Evolutionary conservation across 2,113 vertebrate genomes (phyloP), one percentile per base, ranked within the genome.

Genomic region (Heterotilapia buettikoferi): DNA sequence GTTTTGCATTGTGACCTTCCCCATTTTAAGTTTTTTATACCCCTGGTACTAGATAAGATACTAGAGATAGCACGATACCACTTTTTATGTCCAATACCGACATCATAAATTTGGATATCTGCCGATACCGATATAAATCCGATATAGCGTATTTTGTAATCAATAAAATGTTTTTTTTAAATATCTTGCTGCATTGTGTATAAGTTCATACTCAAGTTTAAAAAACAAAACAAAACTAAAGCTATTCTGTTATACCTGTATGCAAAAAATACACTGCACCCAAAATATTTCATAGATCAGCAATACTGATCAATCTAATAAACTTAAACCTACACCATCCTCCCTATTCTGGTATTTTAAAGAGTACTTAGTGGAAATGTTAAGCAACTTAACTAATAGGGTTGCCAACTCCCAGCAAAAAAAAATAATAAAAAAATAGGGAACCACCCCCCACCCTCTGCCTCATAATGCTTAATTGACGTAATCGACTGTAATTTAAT

Each of bases 381-480:
- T 26, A 26, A 57, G 0, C 24, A 57, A 57, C 0, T 21, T 2
- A 57, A 0, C 24, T 26, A 57, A 57, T 57, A 26, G 4, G 7
- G 24, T 9, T 16, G 12, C 0, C 2, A 57, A 57, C 54, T 29
- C 24, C 1, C 4, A 57, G 7, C 12, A 57, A 26, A 0, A 54
- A 1, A 1, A 24, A 26, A 26, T 3, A 3, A 26, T 26, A 3
- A 26, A 26, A 26, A 26, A 12, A 24, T 54, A 24, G n/a, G 6
- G 3, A 24, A 12, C 53, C n/a, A 54, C 1, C n/a, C n/a, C 53
- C n/a, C 0, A 54, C n/a, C 2, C n/a, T 54, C 3, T 1, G 0
- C 2, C 52, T 53, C 0, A 0, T 24, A 10, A 54, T 54, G n/a
- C 53, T 54, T 54, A 54, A 54, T 54, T 5, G 9, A 53, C 0